Conservation (phyloP, 2,113 vertebrate species). For the Macroglossus sobrinus region DNA sequence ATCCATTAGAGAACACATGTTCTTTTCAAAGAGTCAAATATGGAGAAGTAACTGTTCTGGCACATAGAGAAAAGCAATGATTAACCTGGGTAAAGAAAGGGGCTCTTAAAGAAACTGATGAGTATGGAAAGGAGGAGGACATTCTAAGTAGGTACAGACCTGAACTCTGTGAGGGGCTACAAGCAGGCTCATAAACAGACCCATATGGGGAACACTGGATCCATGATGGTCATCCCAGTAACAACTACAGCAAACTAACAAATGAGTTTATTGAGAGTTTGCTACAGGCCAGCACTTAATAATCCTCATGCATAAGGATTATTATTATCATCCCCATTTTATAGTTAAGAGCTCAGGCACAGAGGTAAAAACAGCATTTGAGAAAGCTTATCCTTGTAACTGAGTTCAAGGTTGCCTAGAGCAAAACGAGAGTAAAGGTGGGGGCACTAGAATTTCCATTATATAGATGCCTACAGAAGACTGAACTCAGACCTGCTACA, state of each 20-base stretch:
- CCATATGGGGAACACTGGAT: not conserved
- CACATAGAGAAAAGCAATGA: not conserved
- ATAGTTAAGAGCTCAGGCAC: not conserved
- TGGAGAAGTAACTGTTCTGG: not conserved
- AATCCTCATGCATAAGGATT: not conserved
- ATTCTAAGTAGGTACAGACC: not conserved
- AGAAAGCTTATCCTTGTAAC: not conserved
- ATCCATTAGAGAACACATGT: not conserved
- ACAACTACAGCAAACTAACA: not conserved
- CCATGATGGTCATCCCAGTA: not conserved
- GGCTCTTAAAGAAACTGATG: not conserved
- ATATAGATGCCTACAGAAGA: not conserved
- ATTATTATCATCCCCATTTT: not conserved
- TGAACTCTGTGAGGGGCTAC: not conserved
- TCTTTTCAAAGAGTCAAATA: conserved; percentile 23
- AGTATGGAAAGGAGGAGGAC: not conserved
- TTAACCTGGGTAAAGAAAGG: not conserved
- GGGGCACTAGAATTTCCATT: not conserved
- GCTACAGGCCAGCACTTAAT: not conserved
- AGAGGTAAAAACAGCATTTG: not conserved
- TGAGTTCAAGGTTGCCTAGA: not conserved
- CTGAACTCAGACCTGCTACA: not conserved
- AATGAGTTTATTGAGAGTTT: not conserved
- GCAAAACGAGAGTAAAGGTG: not conserved
- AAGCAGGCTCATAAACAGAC: not conserved